Evolutionary conservation across 2,113 vertebrate genomes (phyloP).

Genomic region (Hiodon tergisus): DNA sequence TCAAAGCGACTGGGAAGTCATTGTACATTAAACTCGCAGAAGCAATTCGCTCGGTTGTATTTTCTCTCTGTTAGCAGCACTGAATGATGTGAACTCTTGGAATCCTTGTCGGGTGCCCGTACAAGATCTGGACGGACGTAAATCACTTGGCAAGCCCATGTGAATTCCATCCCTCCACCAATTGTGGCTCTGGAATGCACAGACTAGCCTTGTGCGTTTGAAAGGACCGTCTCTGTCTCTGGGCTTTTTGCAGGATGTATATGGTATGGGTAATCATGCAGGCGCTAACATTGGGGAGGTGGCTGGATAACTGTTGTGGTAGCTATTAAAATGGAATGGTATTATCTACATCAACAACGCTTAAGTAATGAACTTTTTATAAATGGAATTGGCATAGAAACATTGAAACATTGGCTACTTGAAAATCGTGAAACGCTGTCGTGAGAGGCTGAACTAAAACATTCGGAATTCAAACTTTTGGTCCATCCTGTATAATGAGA

Average conservation of each 20-base stretch:
- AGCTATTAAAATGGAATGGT: no score
- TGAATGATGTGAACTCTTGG: neutral
- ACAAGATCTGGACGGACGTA: neutral
- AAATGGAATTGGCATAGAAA: no score
- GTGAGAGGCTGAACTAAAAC: no score
- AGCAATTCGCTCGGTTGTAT: neutral
- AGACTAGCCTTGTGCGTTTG: neutral
- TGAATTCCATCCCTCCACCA: neutral
- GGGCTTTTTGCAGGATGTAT: neutral
- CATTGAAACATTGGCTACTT: no score
- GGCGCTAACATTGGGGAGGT: neutral
- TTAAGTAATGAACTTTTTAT: no score
- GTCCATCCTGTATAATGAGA: no score
- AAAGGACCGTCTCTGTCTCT: neutral
- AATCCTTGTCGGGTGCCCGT: neutral
- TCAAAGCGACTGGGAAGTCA: neutral
- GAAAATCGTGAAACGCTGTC: no score
- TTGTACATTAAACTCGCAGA: neutral
- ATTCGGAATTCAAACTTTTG: no score
- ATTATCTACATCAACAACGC: no score
- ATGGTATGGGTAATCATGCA: neutral
- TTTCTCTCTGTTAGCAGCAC: neutral
- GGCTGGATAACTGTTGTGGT: no score
- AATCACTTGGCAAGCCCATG: neutral
- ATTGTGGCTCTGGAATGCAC: neutral